Percentiles rank a stretch among this genome's conserved stretches.
Evolutionary conservation across 2,113 vertebrate genomes (phyloP).

Genomic region (Macaca mulatta): DNA sequence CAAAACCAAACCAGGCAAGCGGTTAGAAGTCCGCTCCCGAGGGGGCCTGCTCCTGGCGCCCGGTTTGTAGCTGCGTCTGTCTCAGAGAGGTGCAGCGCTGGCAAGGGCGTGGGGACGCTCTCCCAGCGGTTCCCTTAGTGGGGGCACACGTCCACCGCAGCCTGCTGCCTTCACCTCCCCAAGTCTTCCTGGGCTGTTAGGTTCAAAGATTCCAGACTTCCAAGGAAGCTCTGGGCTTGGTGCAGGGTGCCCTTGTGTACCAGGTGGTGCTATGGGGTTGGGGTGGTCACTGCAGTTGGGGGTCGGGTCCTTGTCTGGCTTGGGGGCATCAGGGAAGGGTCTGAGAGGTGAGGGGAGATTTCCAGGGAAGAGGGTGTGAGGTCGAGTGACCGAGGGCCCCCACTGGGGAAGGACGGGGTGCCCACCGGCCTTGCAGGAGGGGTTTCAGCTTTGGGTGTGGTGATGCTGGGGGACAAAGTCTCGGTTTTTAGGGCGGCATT

Average conservation of each 20-base stretch:
- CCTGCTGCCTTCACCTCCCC: accelerated
- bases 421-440: accelerated
- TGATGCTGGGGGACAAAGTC: accelerated
- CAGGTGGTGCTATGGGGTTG: not conserved
- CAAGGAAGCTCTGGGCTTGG: not conserved
- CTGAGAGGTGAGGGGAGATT: not conserved
- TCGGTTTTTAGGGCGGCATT: accelerated
- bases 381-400: not conserved
- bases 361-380: not conserved
- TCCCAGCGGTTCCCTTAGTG: accelerated
- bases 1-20: accelerated
- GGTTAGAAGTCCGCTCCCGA: not conserved
- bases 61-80: accelerated
- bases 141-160: not conserved
- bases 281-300: no score
- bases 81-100: not conserved
- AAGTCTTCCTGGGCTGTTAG: not conserved
- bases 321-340: not conserved
- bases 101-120: accelerated
- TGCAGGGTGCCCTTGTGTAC: no score
- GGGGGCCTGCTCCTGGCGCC: not conserved
- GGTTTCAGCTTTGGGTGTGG: no score
- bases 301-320: not conserved
- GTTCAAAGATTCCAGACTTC: not conserved
- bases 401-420: accelerated